phyloP scores from a whole-genome alignment of 2,888 invertebrate species.

The Hyalella azteca region DNA sequence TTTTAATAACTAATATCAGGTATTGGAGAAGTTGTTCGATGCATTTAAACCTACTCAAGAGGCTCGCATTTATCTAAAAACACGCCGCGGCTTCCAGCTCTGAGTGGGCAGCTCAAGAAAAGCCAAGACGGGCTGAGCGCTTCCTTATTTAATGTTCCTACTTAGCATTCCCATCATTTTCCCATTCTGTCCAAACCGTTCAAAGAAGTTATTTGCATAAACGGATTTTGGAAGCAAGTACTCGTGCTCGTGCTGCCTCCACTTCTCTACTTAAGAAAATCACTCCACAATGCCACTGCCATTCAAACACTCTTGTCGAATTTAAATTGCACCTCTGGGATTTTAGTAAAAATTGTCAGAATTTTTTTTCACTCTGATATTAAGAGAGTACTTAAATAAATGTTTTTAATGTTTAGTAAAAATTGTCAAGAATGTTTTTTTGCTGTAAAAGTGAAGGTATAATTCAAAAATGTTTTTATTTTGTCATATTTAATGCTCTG shows the following conservation, averaged over 20 bases:
- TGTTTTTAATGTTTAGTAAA: no score
- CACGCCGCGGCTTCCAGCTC: no score
- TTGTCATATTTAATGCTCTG: no score
- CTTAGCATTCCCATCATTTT: constrained; percentile 37
- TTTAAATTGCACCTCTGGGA: background rate
- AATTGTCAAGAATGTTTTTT: no score
- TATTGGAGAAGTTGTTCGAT: no score
- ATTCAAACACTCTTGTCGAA: background rate
- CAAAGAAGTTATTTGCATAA: constrained; percentile 37
- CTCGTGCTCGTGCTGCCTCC: background rate
- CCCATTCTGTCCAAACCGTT: constrained; percentile 37
- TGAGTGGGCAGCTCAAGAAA: background rate
- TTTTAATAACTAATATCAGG: no score
- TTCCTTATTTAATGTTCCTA: constrained; percentile 30
- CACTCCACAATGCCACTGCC: background rate
- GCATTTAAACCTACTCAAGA: no score
- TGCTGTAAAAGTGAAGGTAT: no score
- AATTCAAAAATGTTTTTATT: no score
- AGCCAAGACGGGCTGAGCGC: background rate
- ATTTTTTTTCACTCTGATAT: no score
- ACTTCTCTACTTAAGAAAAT: background rate
- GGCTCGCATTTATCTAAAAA: no score
- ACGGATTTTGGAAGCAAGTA: constrained; percentile 35
- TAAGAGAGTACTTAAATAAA: no score
- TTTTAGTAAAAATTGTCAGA: background rate